Base-by-base conservation (phyloP, 2,797 vertebrate genomes). In the Spea hammondii region DNA sequence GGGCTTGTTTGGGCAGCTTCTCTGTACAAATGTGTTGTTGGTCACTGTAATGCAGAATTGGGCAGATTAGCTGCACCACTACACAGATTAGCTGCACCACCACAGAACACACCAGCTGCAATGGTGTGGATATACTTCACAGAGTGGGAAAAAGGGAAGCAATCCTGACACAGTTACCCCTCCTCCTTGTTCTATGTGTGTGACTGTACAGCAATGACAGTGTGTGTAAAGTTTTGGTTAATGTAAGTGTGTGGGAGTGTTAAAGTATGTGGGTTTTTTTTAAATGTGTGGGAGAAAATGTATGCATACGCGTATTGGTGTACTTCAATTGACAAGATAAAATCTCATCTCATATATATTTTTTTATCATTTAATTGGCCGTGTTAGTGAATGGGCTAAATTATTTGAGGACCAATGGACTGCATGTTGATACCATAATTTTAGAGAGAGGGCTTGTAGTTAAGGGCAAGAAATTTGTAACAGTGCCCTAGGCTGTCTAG, bases 401-500 rank as follows among this genome's bases (percentile, higher is more conserved):
- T 62, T 51, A 10, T 7, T 9, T 14, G 59, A 49, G 8, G 55
- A 7, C 12, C 45, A 62, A 73, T 62, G 14, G 14, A 7, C 59
- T 12, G 6, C 47, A 50, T 68, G 79, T 64, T 65, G 69, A 72
- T 53, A 44, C n/a, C 51, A 55, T 48, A 14, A 54, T 64, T 73
- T 69, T 44, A 59, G 53, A 50, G 47, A 50, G 48, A 60, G 55
- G 47, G 64, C 50, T 32, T 66, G 57, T 6, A 45, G 54, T 59
- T 62, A 11, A n/a, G 6, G 53, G 68, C 50, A 47, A 59, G 8
- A 10, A 72, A 46, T 69, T 47, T 60, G 45, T 60, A 72, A 74
- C 44, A 62, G 14, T 11, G 65, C 72, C 67, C 45, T 53, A 69
- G 70, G 51, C 64, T 64, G 62, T 45, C 54, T 64, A 73, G 68